Conservation (phyloP, 1,140 invertebrate species). For the Chlorops oryzae region DNA sequence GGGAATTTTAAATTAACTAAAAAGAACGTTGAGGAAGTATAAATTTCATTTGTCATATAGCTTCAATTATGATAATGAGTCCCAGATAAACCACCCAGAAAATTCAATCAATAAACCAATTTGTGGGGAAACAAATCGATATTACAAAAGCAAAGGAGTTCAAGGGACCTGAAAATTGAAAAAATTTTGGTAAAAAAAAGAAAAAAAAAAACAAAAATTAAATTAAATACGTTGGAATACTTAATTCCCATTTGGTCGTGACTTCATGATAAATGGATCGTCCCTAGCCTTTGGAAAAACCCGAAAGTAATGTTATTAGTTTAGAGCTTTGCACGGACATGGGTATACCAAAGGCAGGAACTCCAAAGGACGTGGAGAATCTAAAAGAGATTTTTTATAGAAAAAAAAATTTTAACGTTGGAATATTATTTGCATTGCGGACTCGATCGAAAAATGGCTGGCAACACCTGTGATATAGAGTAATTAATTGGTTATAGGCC, state of each 20-base stretch:
- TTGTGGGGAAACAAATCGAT: conserved; percentile 51
- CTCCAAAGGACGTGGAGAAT: no score
- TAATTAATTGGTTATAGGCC: conserved; percentile 68
- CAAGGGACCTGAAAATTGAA: conserved; percentile 52
- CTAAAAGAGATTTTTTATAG: no score
- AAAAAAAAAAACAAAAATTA: neutral
- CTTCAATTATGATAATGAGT: conserved; percentile 63
- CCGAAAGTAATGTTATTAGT: conserved; percentile 60
- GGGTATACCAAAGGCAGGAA: conserved; percentile 58
- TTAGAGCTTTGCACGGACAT: conserved; percentile 38
- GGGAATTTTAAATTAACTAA: conserved; percentile 34
- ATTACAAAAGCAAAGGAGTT: conserved; percentile 55
- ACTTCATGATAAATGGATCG: no score
- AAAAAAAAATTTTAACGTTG: no score
- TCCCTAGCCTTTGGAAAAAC: conserved; percentile 76
- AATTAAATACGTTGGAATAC: neutral
- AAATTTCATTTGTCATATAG: conserved; percentile 73
- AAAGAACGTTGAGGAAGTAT: conserved; percentile 64
- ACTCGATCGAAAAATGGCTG: conserved; percentile 61
- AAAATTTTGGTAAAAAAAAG: neutral
- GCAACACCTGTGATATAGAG: conserved; percentile 69
- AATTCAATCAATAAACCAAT: conserved; percentile 38
- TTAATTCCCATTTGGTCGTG: conserved; percentile 62
- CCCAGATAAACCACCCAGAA: conserved; percentile 49
- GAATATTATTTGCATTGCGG: conserved; percentile 64